Conservation (phyloP, 2,113 vertebrate species). For the Tyrannus savana region DNA sequence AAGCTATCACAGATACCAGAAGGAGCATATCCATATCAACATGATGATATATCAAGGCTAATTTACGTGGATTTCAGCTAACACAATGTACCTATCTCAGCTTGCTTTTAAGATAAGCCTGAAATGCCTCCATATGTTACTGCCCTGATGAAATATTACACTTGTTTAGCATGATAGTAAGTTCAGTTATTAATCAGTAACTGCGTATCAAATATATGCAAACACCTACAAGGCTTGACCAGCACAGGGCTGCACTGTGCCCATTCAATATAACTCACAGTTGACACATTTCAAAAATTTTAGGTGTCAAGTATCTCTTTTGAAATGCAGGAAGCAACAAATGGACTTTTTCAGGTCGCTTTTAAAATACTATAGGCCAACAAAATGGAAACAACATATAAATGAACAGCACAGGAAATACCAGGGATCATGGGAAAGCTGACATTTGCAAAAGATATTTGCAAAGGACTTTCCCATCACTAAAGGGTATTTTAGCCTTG, state of each 20-base stretch:
- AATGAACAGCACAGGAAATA: slow-evolving; percentile 1
- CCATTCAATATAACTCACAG: background rate
- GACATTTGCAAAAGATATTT: background rate
- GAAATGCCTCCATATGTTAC: background rate
- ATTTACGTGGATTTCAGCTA: slow-evolving; percentile 17
- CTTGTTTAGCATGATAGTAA: background rate
- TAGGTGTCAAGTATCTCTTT: background rate
- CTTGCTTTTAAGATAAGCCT: background rate
- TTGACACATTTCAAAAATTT: background rate
- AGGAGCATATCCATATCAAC: background rate
- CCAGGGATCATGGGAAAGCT: background rate
- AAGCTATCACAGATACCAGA: background rate
- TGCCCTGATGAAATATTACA: background rate
- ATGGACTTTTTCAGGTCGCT: background rate
- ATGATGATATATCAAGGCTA: background rate
- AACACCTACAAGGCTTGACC: background rate
- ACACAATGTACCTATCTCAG: background rate
- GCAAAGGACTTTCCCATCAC: background rate
- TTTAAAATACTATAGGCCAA: background rate
- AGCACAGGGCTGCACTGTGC: background rate
- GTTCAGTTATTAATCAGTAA: background rate
- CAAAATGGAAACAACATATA: background rate
- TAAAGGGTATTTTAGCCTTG: background rate
- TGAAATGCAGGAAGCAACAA: background rate
- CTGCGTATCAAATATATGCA: background rate